Evolutionary conservation across 2,888 invertebrate genomes (phyloP), one percentile per base, ranked within the genome.

Genomic region (Thereva unica): DNA sequence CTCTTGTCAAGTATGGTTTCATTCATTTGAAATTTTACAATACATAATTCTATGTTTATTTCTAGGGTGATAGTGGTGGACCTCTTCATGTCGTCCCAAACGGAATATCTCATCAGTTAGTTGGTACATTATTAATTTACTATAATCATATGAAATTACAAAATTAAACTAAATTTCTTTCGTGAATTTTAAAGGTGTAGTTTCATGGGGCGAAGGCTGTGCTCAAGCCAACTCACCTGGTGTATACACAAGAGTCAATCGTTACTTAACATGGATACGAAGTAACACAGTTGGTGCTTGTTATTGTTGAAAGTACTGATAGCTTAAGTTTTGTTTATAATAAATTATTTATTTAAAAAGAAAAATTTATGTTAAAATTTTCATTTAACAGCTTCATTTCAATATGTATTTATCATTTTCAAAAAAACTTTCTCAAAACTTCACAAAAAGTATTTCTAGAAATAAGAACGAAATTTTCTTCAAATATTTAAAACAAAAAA

Each of bases 241-340:
- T 3, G 92, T 93, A 7, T 93, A 93, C 79, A 85, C 89, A 0
- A 82, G 93, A 61, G 91, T 92, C 37, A 93, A 92, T 80, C 85
- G 92, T 70, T 93, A 88, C 68, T 77, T 77, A 68, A 78, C 86
- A 6, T 91, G 91, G 91, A 85, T 90, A 56, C 83, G 83, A 73
- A 84, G 83, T 61, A 87, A 89, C 75, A 89, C 90, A 8, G 79
- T 78, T 66, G 89, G 89, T 72, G 87, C 87, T 7, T 91, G 91
- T 76, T 85, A 86, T 74, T 91, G 90, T 78, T 80, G 75, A 56
- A 7, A 42, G 9, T 9, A 42, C 9, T 42, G 7, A 42, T 7
- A 1, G 9, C 2, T 9, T 9, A n/a, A 42, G 7, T 42, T 42
- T 42, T 7, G 42, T 7, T 42, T 9, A 42, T 42, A 42, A 9